Evolutionary conservation across 2,888 invertebrate genomes (phyloP).

Genomic region (Diplolepis rosae): DNA sequence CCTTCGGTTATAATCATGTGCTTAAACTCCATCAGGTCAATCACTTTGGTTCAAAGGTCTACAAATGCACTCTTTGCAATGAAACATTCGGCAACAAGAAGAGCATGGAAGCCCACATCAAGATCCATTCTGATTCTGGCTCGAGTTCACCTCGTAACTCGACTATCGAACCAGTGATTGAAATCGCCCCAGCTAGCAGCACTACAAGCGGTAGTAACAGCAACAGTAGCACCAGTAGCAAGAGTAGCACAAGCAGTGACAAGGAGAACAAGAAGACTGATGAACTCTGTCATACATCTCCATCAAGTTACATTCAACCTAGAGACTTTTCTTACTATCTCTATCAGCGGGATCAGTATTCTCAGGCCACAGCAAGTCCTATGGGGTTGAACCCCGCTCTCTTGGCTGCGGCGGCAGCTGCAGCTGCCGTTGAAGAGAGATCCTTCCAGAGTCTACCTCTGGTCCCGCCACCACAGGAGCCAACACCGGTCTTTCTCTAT

Average conservation of each 20-base stretch:
- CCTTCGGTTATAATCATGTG: conserved; percentile 94
- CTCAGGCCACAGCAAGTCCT: conserved; percentile 40
- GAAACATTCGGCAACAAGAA: conserved; percentile 94
- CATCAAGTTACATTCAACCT: conserved; percentile 50
- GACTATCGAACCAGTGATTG: conserved; percentile 67
- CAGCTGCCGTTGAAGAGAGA: conserved; percentile 67
- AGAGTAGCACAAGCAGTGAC: conserved; percentile 67
- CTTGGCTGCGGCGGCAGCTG: conserved; percentile 72
- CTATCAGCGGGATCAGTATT: conserved; percentile 64
- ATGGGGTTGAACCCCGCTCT: conserved; percentile 62
- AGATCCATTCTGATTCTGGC: conserved; percentile 80
- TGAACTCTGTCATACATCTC: conserved; percentile 42
- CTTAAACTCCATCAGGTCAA: conserved; percentile 91
- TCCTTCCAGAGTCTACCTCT: conserved; percentile 47
- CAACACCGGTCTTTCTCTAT: conserved; percentile 57
- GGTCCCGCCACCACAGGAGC: conserved; percentile 62
- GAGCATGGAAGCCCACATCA: conserved; percentile 92
- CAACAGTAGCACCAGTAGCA: conserved; percentile 63
- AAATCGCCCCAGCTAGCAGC: conserved; percentile 63
- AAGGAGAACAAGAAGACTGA: conserved; percentile 70
- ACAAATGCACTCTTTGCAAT: conserved; percentile 93
- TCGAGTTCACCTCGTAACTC: conserved; percentile 68
- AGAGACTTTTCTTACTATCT: conserved; percentile 71
- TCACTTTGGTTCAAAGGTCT: conserved; percentile 93
- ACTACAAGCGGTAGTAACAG: conserved; percentile 63